Conservation (phyloP, 2,888 invertebrate species). For the Melieria omissa region DNA sequence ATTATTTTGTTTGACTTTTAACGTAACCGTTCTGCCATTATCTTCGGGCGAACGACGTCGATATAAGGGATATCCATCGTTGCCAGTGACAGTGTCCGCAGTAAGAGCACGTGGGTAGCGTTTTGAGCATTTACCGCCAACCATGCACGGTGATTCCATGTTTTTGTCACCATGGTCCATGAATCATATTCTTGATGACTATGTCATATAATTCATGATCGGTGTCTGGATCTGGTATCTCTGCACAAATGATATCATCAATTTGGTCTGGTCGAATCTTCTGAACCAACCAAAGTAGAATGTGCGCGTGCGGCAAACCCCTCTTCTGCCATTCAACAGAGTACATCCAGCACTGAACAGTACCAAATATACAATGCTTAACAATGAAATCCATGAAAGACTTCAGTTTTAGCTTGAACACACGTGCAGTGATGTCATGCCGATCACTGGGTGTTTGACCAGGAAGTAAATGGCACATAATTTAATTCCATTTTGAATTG, state of each 20-base stretch:
- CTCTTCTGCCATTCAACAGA: constrained; percentile 56
- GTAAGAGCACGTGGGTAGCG: constrained; percentile 40
- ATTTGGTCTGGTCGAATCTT: constrained; percentile 54
- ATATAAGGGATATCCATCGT: constrained; percentile 50
- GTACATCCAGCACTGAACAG: constrained; percentile 39
- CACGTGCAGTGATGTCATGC: constrained; percentile 19
- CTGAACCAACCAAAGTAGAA: constrained; percentile 55
- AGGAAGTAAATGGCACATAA: constrained; percentile 34
- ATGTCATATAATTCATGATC: constrained; percentile 41
- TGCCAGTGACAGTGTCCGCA: constrained; percentile 37
- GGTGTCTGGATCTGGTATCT: constrained; percentile 45
- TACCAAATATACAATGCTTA: neutral
- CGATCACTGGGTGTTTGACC: constrained; percentile 53
- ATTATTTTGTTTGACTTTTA: constrained; percentile 25
- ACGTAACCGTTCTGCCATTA: constrained; percentile 24
- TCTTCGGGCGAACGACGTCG: constrained; percentile 41
- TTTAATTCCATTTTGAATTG: constrained; percentile 40
- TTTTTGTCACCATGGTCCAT: constrained; percentile 44
- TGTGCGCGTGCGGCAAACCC: constrained; percentile 56
- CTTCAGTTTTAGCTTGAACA: constrained; percentile 3
- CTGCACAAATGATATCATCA: constrained; percentile 50
- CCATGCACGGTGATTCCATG: constrained; percentile 41
- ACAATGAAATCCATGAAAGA: neutral
- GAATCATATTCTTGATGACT: constrained; percentile 42
- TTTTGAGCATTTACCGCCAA: constrained; percentile 44